A percentile compares a stretch with the other conserved stretches of the same genome.
Conservation (phyloP, 2,888 invertebrate species). For the Mythimna impura region DNA sequence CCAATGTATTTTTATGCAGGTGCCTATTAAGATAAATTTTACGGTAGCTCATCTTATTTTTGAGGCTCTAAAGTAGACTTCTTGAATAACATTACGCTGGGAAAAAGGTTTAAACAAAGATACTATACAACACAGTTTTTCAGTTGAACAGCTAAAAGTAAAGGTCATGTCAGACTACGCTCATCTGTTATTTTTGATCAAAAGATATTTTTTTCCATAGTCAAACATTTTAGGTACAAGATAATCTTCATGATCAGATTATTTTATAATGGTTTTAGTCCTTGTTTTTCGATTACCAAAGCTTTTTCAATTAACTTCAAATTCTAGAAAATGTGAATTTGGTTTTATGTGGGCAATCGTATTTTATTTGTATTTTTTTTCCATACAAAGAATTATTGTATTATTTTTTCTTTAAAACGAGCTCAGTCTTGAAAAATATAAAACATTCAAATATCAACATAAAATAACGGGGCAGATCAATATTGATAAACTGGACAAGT, state of each 20-base stretch:
- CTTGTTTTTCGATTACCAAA: not conserved
- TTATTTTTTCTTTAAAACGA: not conserved
- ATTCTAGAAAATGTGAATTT: not conserved
- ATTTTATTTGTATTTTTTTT: not conserved
- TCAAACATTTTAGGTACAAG: not conserved
- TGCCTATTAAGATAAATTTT: conserved; percentile 72
- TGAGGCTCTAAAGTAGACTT: conserved; percentile 55
- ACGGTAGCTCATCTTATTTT: conserved; percentile 65
- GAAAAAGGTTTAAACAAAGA: conserved; percentile 51
- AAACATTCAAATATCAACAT: not conserved
- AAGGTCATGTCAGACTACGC: not conserved
- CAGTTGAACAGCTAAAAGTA: not conserved
- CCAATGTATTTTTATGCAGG: conserved; percentile 73
- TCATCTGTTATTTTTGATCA: conserved; percentile 14
- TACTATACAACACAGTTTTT: conserved; percentile 22
- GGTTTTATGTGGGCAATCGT: not conserved
- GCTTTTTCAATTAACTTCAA: not conserved
- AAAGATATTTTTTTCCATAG: conserved; percentile 5
- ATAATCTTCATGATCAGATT: conserved; percentile 9
- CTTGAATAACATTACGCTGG: conserved; percentile 44
- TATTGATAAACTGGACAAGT: not conserved
- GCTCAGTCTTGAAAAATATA: not conserved
- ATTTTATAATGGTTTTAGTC: not conserved
- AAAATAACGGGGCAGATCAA: not conserved
- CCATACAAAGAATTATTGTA: not conserved